Evolutionary conservation across 1,140 invertebrate species (phyloP).

Genomic region (Calycopis cecrops): DNA sequence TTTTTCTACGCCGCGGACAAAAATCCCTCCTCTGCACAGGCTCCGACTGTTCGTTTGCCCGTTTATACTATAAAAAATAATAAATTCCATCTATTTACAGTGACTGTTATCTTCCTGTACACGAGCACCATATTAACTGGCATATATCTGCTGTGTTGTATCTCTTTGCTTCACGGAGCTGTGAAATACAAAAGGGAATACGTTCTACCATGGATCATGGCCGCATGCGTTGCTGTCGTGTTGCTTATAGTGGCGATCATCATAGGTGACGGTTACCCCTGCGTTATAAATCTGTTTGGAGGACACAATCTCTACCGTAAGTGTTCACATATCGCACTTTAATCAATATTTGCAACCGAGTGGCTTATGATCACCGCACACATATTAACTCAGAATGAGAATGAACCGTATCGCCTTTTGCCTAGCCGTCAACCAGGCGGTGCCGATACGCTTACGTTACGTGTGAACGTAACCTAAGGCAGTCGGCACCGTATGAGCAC

Average conservation of each 20-base stretch:
- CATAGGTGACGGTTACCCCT: conserved; percentile 52
- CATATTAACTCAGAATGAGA: too few relatives aligned
- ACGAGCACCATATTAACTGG: conserved; percentile 60
- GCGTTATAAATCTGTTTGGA: conserved; percentile 52
- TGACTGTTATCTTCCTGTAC: conserved; percentile 61
- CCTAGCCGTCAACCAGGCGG: too few relatives aligned
- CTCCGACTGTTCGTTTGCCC: too few relatives aligned
- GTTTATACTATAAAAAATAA: too few relatives aligned
- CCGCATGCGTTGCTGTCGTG: conserved; percentile 47
- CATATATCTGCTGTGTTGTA: conserved; percentile 63
- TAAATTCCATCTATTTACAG: conserved; percentile 49
- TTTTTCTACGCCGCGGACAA: too few relatives aligned
- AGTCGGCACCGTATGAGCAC: too few relatives aligned
- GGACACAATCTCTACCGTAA: conserved; percentile 61
- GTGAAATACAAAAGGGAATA: conserved; percentile 60
- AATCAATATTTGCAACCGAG: too few relatives aligned
- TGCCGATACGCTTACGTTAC: too few relatives aligned
- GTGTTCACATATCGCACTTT: conserved; percentile 19
- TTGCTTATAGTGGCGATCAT: conserved; percentile 49
- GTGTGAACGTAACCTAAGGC: too few relatives aligned
- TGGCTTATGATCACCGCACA: neutral
- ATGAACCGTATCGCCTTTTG: too few relatives aligned
- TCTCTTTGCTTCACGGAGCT: conserved; percentile 59
- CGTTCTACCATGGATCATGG: conserved; percentile 62
- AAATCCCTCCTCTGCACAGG: too few relatives aligned